Evolutionary conservation across 2,113 vertebrate species (phyloP).

Genomic region (Urocynchramus pylzowi): DNA sequence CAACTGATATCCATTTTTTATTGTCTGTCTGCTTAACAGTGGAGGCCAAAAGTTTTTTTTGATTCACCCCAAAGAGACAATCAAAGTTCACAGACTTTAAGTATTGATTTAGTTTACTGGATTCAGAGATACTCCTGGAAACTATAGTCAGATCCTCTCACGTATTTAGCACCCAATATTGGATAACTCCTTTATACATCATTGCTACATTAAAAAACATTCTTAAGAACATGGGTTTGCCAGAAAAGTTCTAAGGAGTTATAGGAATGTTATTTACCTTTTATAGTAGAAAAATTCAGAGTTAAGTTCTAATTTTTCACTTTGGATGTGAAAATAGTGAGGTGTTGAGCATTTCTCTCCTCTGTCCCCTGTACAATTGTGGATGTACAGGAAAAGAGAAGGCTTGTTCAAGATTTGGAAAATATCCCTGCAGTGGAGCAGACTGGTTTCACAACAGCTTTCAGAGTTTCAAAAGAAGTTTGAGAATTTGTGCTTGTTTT

Average conservation of each 20-base stretch:
- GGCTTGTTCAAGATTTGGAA: not conserved
- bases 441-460: not conserved
- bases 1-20: not conserved
- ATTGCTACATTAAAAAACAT: not conserved
- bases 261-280: not conserved
- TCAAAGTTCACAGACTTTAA: not conserved
- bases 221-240: not conserved
- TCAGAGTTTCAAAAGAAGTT: not conserved
- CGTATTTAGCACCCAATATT: not conserved
- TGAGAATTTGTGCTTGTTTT: not conserved
- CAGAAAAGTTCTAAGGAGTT: not conserved
- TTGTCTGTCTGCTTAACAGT: not conserved
- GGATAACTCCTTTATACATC: not conserved
- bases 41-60: not conserved
- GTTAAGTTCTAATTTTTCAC: not conserved
- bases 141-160: not conserved
- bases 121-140: not conserved
- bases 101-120: not conserved
- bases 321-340: not conserved
- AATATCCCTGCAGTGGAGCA: not conserved
- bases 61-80: not conserved
- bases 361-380: not conserved
- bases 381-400: not conserved
- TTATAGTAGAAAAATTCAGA: not conserved
- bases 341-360: not conserved